A percentile compares a stretch with the other conserved stretches of the same genome.
phyloP scores from a whole-genome alignment of 2,113 vertebrate species.

The Pavo muticus region DNA sequence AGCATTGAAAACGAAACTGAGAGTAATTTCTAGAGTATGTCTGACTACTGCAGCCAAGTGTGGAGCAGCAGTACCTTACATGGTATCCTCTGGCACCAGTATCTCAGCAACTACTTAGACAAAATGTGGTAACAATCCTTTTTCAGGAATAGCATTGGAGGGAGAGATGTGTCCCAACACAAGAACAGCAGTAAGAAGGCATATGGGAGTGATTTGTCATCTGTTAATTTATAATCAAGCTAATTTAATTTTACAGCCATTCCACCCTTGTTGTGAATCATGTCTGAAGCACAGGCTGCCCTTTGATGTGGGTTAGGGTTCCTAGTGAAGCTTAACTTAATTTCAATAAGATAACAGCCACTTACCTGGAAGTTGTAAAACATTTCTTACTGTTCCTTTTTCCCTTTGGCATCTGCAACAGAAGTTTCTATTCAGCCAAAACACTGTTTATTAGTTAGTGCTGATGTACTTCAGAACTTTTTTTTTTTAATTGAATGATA shows the following conservation, averaged over 20 bases:
- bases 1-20: not conserved
- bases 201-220: not conserved
- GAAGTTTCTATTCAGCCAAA: not conserved
- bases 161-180: rapidly evolving
- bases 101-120: not conserved
- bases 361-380: not conserved
- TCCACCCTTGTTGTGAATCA: not conserved
- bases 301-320: not conserved
- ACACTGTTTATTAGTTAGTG: not conserved
- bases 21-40: not conserved
- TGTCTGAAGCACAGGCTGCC: rapidly evolving
- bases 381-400: not conserved
- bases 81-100: rapidly evolving
- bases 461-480: not conserved
- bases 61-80: not conserved
- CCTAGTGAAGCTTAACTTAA: not conserved
- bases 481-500: not conserved
- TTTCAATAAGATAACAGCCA: not conserved
- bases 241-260: not conserved
- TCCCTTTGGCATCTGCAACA: not conserved
- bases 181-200: not conserved
- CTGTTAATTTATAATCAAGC: not conserved
- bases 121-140: not conserved
- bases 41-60: not conserved
- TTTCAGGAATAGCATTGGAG: not conserved